Evolutionary conservation across 2,113 vertebrate genomes (phyloP).

Genomic region (Phoxinus phoxinus): DNA sequence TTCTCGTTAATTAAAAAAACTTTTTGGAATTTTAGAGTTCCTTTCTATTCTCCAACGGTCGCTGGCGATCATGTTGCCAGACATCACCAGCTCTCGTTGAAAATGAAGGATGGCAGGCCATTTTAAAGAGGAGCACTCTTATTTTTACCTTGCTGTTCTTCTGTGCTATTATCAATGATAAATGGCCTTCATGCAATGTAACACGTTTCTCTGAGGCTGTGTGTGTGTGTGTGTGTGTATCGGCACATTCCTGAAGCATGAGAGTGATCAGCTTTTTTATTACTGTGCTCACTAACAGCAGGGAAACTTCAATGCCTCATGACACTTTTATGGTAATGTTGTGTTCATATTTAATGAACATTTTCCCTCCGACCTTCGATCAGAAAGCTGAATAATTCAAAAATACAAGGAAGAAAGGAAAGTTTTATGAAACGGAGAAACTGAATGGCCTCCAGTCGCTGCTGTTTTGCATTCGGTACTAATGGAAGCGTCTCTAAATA

Average conservation of each 20-base stretch:
- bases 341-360: constrained; percentile 1
- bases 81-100: not conserved
- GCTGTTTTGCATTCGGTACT: not conserved
- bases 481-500: not conserved
- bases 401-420: not conserved
- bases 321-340: constrained; percentile 12
- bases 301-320: not conserved
- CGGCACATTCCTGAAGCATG: not conserved
- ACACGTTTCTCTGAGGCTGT: not conserved
- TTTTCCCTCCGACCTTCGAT: not conserved
- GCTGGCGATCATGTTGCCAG: not conserved
- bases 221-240: not conserved
- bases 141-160: constrained; percentile 16
- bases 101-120: not conserved
- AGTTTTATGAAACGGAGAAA: not conserved
- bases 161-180: not conserved
- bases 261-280: not conserved
- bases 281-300: not conserved
- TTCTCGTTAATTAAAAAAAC: constrained; percentile 2
- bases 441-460: not conserved
- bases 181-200: not conserved
- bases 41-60: not conserved
- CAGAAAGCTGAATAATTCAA: constrained; percentile 8
- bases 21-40: not conserved
- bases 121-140: not conserved